phyloP scores from a whole-genome alignment of 2,113 vertebrate genomes.

The Gnathonemus longibarbis region DNA sequence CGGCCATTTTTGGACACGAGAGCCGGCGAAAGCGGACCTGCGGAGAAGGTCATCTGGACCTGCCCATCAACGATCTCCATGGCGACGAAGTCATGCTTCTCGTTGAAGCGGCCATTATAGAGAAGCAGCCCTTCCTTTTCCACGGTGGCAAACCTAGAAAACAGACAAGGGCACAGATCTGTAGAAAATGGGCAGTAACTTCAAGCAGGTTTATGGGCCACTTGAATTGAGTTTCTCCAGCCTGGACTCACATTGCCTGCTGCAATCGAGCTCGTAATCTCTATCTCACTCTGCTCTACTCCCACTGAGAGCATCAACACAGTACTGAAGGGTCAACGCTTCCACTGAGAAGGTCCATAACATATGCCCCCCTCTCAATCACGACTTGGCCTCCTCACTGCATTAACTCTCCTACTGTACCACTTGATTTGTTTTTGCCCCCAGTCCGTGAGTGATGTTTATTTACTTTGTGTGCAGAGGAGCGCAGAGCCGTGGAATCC shows the following conservation, averaged over 20 bases:
- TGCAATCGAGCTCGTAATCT: neutral
- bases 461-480: neutral
- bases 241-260: neutral
- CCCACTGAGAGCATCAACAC: neutral
- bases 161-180: neutral
- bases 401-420: neutral
- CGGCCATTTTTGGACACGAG: neutral
- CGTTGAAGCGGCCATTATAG: conserved; percentile 92
- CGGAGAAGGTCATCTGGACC: conserved; percentile 91
- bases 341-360: neutral
- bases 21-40: conserved; percentile 57
- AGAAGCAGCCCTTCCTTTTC: conserved; percentile 76
- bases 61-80: conserved; percentile 85
- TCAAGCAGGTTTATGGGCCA: neutral
- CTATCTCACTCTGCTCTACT: neutral
- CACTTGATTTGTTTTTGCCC: neutral
- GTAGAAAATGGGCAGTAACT: neutral
- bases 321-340: neutral
- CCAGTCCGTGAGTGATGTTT: neutral
- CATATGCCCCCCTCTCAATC: neutral
- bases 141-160: conserved; percentile 79
- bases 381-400: neutral
- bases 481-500: neutral
- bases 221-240: neutral
- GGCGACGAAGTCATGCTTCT: conserved; percentile 90